phyloP scores from a whole-genome alignment of 2,113 vertebrate genomes.

The Epinephelus moara region DNA sequence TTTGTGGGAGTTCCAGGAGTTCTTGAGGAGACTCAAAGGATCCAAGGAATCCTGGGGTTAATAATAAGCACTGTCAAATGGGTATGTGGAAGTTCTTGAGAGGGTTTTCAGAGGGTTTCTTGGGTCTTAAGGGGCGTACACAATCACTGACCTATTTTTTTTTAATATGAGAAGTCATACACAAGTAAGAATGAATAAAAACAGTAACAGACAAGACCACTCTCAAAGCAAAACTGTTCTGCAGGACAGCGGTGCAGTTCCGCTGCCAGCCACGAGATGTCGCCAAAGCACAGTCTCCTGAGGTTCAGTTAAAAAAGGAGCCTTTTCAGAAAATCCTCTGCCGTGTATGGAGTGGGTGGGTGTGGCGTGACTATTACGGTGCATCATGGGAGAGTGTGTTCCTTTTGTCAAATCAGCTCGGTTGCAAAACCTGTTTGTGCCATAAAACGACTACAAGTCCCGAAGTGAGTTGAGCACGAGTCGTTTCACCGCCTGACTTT shows the following conservation, averaged over 20 bases:
- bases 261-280: background rate
- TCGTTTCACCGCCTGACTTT: conserved; percentile 50
- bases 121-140: too few relatives aligned
- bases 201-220: too few relatives aligned
- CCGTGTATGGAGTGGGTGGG: conserved; percentile 52
- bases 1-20: background rate
- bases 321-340: conserved; percentile 47
- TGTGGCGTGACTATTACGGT: conserved; percentile 32
- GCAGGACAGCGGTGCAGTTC: conserved; percentile 14
- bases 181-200: background rate
- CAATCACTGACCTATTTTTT: background rate
- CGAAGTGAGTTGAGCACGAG: fast-evolving
- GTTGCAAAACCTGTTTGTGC: fast-evolving
- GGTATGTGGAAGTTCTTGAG: background rate
- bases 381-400: conserved; percentile 74
- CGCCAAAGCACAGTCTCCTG: background rate
- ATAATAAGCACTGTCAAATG: background rate
- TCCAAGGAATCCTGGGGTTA: background rate
- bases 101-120: background rate
- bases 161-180: background rate
- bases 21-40: background rate
- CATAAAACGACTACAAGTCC: conserved; percentile 75
- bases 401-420: fast-evolving
- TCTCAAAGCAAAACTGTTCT: background rate
- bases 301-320: background rate